Conservation (phyloP, 2,113 vertebrate species). For the Emydocephalus ijimae region DNA sequence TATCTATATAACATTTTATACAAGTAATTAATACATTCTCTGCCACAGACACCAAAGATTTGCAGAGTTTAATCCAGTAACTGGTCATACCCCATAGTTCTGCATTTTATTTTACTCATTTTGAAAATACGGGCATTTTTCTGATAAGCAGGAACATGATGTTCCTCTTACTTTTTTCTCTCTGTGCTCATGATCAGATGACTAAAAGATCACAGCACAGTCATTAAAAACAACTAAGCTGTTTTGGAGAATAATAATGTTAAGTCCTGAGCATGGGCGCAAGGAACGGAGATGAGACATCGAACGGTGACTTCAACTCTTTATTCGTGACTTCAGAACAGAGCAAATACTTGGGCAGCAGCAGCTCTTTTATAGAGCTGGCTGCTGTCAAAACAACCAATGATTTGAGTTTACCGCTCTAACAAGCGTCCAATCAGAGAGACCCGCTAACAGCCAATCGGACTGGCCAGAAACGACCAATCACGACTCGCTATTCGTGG, state of each 20-base stretch:
- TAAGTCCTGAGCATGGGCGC: too few relatives aligned
- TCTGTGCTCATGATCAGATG: slow-evolving; percentile 26
- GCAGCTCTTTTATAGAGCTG: too few relatives aligned
- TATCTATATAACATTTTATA: neutral
- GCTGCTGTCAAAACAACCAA: too few relatives aligned
- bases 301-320: too few relatives aligned
- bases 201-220: slow-evolving; percentile 39
- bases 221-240: neutral
- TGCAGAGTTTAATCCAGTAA: neutral
- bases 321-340: too few relatives aligned
- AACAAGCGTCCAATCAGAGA: too few relatives aligned
- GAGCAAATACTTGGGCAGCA: too few relatives aligned
- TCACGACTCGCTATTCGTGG: too few relatives aligned
- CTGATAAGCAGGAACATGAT: slow-evolving; percentile 45
- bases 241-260: slow-evolving; percentile 38
- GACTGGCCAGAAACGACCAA: too few relatives aligned
- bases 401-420: too few relatives aligned
- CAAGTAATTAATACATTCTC: neutral
- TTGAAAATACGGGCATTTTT: slow-evolving; percentile 45
- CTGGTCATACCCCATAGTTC: slow-evolving; percentile 2
- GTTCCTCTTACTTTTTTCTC: slow-evolving; percentile 48
- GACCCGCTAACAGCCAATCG: too few relatives aligned
- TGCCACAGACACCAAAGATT: neutral
- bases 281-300: too few relatives aligned
- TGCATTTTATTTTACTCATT: slow-evolving; percentile 53